phyloP scores from a whole-genome alignment of 2,888 invertebrate species.

The Lasioglossum morio region DNA sequence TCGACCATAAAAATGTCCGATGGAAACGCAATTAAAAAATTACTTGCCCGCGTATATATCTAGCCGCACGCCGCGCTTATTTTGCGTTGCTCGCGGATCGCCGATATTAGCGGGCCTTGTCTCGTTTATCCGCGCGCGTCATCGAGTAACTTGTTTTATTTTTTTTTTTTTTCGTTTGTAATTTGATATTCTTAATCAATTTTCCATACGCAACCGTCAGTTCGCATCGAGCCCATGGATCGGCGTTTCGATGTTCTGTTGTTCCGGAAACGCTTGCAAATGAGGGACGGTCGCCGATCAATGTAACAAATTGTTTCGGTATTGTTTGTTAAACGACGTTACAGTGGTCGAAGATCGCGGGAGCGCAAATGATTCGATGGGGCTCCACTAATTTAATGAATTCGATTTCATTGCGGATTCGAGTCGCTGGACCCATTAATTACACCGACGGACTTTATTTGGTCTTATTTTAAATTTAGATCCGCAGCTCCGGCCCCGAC shows the following conservation, averaged over 20 bases:
- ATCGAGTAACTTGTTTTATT: slow-evolving; percentile 19
- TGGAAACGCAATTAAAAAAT: slow-evolving; percentile 74
- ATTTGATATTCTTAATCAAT: slow-evolving; percentile 27
- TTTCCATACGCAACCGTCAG: neutral
- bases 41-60: slow-evolving; percentile 69
- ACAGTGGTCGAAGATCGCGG: neutral
- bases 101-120: slow-evolving; percentile 58
- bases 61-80: slow-evolving; percentile 54
- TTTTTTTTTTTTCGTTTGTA: slow-evolving; percentile 12
- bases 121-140: slow-evolving; percentile 49
- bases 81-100: slow-evolving; percentile 48
- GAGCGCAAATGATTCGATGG: neutral
- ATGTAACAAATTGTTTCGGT: neutral
- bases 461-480: slow-evolving; percentile 22
- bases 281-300: neutral
- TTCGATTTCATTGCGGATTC: slow-evolving; percentile 2
- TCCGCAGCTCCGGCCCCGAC: neutral
- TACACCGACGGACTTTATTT: neutral
- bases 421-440: slow-evolving; percentile 2
- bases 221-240: neutral
- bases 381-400: slow-evolving; percentile 15
- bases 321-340: neutral
- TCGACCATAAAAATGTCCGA: slow-evolving; percentile 74
- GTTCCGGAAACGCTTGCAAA: neutral
- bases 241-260: neutral